These are phyloP conservation scores for Neoniphon sammara DNA, from an alignment of 2,797 vertebrate species.

Conservation along the genomic window DNA sequence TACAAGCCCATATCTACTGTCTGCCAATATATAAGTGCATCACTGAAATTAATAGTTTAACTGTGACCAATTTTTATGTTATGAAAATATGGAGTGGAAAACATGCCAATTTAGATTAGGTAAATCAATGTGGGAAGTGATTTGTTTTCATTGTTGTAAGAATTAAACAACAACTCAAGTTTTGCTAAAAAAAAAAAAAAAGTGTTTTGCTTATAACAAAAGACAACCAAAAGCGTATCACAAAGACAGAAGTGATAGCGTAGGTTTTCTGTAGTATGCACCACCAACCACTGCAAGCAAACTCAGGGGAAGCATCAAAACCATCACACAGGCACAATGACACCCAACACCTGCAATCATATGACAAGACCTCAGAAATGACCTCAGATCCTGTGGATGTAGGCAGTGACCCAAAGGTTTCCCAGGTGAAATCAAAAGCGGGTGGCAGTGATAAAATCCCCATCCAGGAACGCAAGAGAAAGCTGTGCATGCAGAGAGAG, in stretches of 20 bases:
- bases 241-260: not conserved
- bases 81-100: too few species aligned
- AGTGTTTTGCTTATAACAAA: too few species aligned
- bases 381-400: slow-evolving; percentile 14
- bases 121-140: too few species aligned
- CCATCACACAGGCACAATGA: not conserved
- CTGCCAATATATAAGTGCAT: too few species aligned
- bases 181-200: too few species aligned
- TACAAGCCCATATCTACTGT: too few species aligned
- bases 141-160: too few species aligned
- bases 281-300: not conserved
- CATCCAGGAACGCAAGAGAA: slow-evolving; percentile 83
- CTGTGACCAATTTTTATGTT: too few species aligned
- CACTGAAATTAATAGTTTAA: too few species aligned
- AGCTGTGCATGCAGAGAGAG: slow-evolving; percentile 82
- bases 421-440: slow-evolving; percentile 80
- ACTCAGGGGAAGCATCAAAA: not conserved
- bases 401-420: slow-evolving; percentile 77
- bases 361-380: not conserved
- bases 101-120: not conserved
- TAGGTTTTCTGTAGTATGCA: not conserved
- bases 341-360: not conserved
- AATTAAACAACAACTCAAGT: too few species aligned
- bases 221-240: not conserved
- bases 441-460: slow-evolving; percentile 75